A percentile compares a stretch with the other conserved stretches of the same genome.
These are phyloP conservation scores for Drosophila repletoides DNA, from an alignment of 1,140 invertebrate species.

Conservation along the genomic window DNA sequence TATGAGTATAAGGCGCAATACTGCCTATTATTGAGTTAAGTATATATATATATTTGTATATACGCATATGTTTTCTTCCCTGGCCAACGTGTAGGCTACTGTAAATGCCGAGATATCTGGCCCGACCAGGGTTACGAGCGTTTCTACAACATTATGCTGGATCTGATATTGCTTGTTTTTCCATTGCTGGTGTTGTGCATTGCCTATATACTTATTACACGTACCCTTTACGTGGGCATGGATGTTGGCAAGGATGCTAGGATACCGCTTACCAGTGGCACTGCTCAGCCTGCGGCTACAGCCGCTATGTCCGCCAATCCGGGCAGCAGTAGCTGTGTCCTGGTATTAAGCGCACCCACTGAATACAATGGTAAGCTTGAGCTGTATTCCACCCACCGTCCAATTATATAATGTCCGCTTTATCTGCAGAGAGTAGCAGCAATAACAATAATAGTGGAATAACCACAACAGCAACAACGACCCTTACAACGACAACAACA, in stretches of 20 bases:
- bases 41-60: too few relatives aligned
- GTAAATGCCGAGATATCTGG: conserved; percentile 90
- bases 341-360: conserved; percentile 39
- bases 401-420: background rate
- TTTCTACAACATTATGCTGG: conserved; percentile 89
- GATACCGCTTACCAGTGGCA: conserved; percentile 9
- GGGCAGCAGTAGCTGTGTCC: conserved; percentile 49
- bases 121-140: conserved; percentile 85
- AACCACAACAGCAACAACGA: conserved; percentile 21
- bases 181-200: conserved; percentile 90
- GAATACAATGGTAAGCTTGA: conserved; percentile 50
- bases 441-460: conserved; percentile 46
- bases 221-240: conserved; percentile 88
- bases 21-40: too few relatives aligned
- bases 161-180: conserved; percentile 87
- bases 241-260: conserved; percentile 53
- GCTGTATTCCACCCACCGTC: background rate
- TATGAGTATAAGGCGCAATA: too few relatives aligned
- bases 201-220: conserved; percentile 89
- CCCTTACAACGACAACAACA: conserved; percentile 16
- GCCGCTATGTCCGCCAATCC: conserved; percentile 1
- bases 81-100: conserved; percentile 67
- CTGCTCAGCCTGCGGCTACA: background rate
- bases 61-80: background rate
- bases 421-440: conserved; percentile 46